Evolutionary conservation across 2,797 vertebrate genomes (phyloP), one percentile per base, ranked within the genome.

Genomic region (Schizopygopsis pylzovi): DNA sequence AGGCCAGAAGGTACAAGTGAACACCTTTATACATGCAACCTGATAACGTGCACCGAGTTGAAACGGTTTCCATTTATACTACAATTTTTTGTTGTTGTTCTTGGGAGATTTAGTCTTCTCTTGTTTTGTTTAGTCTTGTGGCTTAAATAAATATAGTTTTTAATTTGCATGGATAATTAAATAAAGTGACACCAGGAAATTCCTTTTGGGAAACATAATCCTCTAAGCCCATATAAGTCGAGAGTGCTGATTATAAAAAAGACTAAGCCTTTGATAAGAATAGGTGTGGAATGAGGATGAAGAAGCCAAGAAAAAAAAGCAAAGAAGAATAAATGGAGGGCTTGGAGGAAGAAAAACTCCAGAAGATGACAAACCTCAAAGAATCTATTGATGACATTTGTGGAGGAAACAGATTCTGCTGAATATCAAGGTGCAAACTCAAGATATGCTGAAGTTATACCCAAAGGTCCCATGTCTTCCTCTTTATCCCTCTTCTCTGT

Each of bases 211-310:
- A 81, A 89, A 89, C 88, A 90, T 89, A 89, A 87, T 88, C 87
- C 82, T 77, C 77, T 87, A 75, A 39, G 54, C 90, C 90, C 83
- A 92, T 77, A 90, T 54, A 79, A 84, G 89, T 91, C 86, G 85
- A 87, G 84, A 81, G 63, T 33, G 88, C 63, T 63, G n/a, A 81
- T 89, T 90, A 89, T 93, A 90, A 93, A 93, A 93, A 90, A 80
- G 75, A 84, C 84, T 87, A 87, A 86, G 81, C 88, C 85, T 88
- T 89, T 89, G 90, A 90, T 90, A 87, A 90, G 90, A 91, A 91
- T 90, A 90, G 84, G 70, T 83, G 73, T 80, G 83, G 39, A 82
- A 63, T 77, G 56, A 67, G 78, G 79, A 87, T 56, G 80, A 80
- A 65, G 83, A 83, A 67, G 37, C 37, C 18, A 37, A 49, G 63